Conservation (phyloP, 2,113 vertebrate genomes). For the Okapia johnstoni region DNA sequence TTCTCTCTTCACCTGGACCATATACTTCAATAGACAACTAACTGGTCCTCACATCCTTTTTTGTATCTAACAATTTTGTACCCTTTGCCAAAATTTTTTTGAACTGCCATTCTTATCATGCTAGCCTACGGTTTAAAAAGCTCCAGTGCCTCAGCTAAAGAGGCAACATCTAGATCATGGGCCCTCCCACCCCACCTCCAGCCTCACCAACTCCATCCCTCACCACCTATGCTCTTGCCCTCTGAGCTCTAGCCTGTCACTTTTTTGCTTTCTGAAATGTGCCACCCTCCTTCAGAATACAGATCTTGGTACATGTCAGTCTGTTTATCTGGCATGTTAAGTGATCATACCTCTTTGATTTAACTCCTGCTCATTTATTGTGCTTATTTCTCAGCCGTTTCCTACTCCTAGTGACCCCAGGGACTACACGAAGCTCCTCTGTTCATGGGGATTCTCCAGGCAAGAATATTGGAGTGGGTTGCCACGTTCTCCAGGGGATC, state of each 20-base stretch:
- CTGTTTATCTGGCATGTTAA: background rate
- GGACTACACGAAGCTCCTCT: background rate
- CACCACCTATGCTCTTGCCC: background rate
- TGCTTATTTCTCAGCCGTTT: background rate
- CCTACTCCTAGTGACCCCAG: background rate
- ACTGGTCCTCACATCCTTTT: background rate
- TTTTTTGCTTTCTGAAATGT: background rate
- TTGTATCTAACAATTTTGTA: background rate
- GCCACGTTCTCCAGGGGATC: background rate
- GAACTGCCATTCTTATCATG: background rate
- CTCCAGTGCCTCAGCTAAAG: background rate
- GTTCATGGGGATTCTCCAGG: background rate
- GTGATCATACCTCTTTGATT: background rate
- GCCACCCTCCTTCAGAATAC: background rate
- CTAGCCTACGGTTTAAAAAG: background rate
- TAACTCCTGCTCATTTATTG: background rate
- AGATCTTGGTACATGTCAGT: background rate
- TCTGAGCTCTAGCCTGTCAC: background rate
- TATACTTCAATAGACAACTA: background rate
- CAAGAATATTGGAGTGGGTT: background rate
- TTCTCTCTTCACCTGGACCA: background rate
- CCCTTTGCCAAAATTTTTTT: background rate
- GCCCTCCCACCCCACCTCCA: background rate
- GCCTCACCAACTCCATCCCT: background rate
- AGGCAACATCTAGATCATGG: background rate